Conservation (phyloP, 2,113 vertebrate genomes). For the Tachysurus fulvidraco region DNA sequence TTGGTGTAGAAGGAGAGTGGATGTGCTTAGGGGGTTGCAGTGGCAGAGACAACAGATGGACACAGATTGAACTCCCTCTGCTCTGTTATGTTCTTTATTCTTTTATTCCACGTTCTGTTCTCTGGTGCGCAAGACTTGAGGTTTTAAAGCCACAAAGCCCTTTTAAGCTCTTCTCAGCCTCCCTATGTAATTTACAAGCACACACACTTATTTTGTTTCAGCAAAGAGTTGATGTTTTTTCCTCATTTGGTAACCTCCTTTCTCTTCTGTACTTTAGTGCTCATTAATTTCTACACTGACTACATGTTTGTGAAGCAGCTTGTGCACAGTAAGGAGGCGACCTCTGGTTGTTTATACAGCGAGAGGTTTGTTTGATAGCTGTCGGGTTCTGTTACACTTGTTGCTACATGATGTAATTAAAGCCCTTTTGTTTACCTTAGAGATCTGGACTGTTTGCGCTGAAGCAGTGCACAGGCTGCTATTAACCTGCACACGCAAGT, state of each 20-base stretch:
- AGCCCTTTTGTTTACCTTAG: slow-evolving; percentile 61
- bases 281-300: slow-evolving; percentile 8
- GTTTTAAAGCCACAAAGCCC: slow-evolving; percentile 42
- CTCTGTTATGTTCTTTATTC: slow-evolving; percentile 42
- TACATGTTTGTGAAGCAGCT: not conserved
- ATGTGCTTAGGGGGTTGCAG: slow-evolving; percentile 35
- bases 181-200: slow-evolving; percentile 6
- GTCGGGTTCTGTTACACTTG: slow-evolving; percentile 36
- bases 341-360: slow-evolving; percentile 45
- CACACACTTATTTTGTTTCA: slow-evolving; percentile 31
- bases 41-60: slow-evolving; percentile 66
- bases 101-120: slow-evolving; percentile 62
- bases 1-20: slow-evolving; percentile 37
- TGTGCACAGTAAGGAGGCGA: not conserved
- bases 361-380: slow-evolving; percentile 46
- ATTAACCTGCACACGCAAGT: slow-evolving; percentile 40
- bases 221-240: not conserved
- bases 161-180: slow-evolving; percentile 22
- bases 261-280: slow-evolving; percentile 10
- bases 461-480: slow-evolving; percentile 30
- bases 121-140: slow-evolving; percentile 43
- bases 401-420: slow-evolving; percentile 58
- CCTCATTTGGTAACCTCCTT: slow-evolving; percentile 7
- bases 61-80: slow-evolving; percentile 65
- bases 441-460: slow-evolving; percentile 61